Conservation (phyloP, 2,113 vertebrate genomes). For the Cololabis saira region DNA sequence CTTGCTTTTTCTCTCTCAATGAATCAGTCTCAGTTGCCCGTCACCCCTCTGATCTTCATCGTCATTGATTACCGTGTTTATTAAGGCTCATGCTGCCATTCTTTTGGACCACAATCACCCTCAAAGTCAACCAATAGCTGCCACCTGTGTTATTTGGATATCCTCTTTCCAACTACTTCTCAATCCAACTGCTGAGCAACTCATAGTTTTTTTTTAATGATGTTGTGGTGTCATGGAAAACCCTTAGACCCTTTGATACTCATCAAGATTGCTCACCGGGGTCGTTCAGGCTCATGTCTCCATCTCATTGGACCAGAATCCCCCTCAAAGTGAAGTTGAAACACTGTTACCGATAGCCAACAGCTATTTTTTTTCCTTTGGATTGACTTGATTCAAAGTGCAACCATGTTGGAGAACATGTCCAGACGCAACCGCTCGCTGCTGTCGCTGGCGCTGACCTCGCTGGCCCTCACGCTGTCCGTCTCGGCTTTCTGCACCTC, state of each 20-base stretch:
- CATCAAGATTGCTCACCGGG: slow-evolving; percentile 5
- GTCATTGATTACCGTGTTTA: too few species aligned
- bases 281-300: slow-evolving; percentile 12
- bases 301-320: neutral
- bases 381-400: neutral
- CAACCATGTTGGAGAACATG: slow-evolving; percentile 82
- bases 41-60: too few species aligned
- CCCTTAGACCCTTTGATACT: slow-evolving; percentile 6
- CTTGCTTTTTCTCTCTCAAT: slow-evolving; percentile 12
- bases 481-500: slow-evolving; percentile 85
- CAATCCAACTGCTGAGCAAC: too few species aligned
- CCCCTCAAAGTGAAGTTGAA: neutral
- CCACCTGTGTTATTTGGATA: too few species aligned
- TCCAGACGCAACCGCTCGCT: slow-evolving; percentile 79
- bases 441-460: slow-evolving; percentile 86
- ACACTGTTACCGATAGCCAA: rapidly evolving
- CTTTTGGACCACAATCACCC: too few species aligned
- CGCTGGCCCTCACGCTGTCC: slow-evolving; percentile 85
- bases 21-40: slow-evolving; percentile 7
- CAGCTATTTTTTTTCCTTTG: neutral
- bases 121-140: neutral
- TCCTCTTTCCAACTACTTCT: too few species aligned
- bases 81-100: too few species aligned
- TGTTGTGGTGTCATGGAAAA: neutral
- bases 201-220: too few species aligned